Base-by-base conservation (phyloP, 2,113 vertebrate species). In the Atherinomorus stipes region DNA sequence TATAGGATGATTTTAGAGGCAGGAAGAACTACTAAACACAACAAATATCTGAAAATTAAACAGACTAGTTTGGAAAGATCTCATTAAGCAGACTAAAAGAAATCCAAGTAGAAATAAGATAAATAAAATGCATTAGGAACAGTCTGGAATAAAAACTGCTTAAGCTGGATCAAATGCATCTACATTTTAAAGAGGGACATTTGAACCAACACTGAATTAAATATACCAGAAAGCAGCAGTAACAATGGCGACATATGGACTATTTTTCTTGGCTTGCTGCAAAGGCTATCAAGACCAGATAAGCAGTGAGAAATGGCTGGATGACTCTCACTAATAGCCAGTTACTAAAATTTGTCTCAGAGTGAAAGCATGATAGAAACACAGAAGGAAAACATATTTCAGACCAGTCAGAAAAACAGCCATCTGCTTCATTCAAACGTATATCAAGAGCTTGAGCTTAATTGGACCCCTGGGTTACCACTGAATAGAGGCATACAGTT, bases 401-500 rank as follows among this genome's bases (percentile, higher is more conserved):
- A 74, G 54, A 47, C 51, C 7, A 19, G 50, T 73, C 78, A 68
- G 31, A 82, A 77, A 62, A 66, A 59, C 64, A 62, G 52, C 75
- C 76, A 89, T 87, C 85, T 92, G 89, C 64, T 88, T 60, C 70
- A 61, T 31, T 83, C 53, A 59, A 77, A 53, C 61, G 19, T 75
- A 47, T 54, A 71, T 74, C 74, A 64, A 74, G 77, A 52, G 68
- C 50, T 85, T 81, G 37, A 73, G 71, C 80, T 80, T 87, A 92
- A 88, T 88, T 87, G 83, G 83, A 84, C 82, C 64, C 77, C 77
- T 56, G 87, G 81, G 84, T 79, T 74, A 80, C 56, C 38, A 49
- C 37, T 65, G 49, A 78, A 72, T 68, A 51, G 25, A 68, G 26
- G 54, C 3, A 57, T 71, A 64, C 64, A 85, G 76, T 84, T 50